Evolutionary conservation across 2,888 invertebrate species (phyloP).

Genomic region (Nephrotoma flavescens): DNA sequence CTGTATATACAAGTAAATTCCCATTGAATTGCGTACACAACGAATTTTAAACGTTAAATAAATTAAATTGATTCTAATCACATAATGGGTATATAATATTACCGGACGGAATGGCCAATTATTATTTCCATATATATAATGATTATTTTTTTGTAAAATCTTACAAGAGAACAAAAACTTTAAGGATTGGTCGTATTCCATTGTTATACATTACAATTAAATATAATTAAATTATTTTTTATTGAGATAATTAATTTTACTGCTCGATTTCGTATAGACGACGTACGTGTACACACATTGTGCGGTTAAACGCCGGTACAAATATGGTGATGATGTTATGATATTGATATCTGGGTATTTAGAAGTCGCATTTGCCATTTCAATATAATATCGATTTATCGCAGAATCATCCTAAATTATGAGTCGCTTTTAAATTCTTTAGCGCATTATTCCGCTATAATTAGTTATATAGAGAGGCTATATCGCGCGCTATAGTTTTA

Average conservation of each 20-base stretch:
- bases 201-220: neutral
- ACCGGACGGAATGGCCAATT: neutral
- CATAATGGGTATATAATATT: neutral
- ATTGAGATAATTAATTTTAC: neutral
- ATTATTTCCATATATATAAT: neutral
- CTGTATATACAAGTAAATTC: neutral
- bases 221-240: neutral
- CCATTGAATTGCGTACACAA: neutral
- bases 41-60: neutral
- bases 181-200: neutral
- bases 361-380: neutral
- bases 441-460: too few species aligned
- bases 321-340: neutral
- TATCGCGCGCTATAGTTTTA: neutral
- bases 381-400: too few species aligned
- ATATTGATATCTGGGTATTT: neutral
- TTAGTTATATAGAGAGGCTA: too few species aligned
- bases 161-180: neutral
- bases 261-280: neutral
- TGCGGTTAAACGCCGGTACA: neutral
- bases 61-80: neutral
- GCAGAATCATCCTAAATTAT: too few species aligned
- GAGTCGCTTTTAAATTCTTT: too few species aligned
- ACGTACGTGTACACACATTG: neutral
- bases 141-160: neutral